A percentile compares a stretch with the other conserved stretches of the same genome.
These are phyloP conservation scores for Orthosia incerta DNA, from an alignment of 2,888 invertebrate genomes.

Conservation along the genomic window DNA sequence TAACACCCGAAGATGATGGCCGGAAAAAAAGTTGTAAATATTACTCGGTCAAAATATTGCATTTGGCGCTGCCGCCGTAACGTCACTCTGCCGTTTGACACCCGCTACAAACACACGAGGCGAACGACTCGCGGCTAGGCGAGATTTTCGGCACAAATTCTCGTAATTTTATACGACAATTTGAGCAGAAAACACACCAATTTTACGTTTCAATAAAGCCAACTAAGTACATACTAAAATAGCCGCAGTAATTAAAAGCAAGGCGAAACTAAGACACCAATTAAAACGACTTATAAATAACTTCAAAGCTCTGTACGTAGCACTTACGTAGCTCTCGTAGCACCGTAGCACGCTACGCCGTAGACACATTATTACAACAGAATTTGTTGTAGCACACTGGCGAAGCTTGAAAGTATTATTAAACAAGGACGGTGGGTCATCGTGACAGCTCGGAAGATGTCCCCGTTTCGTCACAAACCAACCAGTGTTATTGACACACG, in stretches of 20 bases:
- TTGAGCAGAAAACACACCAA: not conserved
- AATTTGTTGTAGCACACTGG: constrained; percentile 70
- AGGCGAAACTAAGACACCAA: constrained; percentile 28
- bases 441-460: constrained; percentile 77
- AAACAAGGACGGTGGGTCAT: constrained; percentile 76
- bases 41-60: too few species aligned
- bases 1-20: too few species aligned
- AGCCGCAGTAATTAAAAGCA: constrained; percentile 32
- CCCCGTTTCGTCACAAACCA: constrained; percentile 75
- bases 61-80: too few species aligned
- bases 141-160: not conserved
- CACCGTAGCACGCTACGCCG: constrained; percentile 68
- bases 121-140: too few species aligned
- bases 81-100: too few species aligned
- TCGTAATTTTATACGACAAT: not conserved
- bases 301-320: constrained; percentile 32
- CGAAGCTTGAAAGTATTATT: constrained; percentile 77
- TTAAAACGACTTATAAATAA: constrained; percentile 45
- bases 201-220: constrained; percentile 5
- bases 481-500: constrained; percentile 64
- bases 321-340: constrained; percentile 64
- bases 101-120: too few species aligned
- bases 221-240: constrained; percentile 19
- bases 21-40: too few species aligned
- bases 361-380: constrained; percentile 69